Evolutionary conservation across 2,797 vertebrate genomes (phyloP).

Genomic region (Telmatherina bonti): DNA sequence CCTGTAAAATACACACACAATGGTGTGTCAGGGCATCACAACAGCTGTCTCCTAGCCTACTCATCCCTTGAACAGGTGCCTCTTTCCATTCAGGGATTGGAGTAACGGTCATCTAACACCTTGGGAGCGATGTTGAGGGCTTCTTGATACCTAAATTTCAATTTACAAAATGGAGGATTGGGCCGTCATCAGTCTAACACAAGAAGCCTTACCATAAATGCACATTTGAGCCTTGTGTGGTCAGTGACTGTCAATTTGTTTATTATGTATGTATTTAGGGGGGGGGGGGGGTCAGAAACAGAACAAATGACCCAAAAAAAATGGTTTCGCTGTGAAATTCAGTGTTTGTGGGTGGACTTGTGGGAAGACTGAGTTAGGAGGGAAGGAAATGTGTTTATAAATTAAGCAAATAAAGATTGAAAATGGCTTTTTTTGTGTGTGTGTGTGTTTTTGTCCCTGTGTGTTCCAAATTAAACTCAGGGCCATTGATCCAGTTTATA

Average conservation of each 20-base stretch:
- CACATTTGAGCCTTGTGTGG: slow-evolving; percentile 40
- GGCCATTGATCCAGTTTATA: slow-evolving; percentile 31
- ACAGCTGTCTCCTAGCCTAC: no score
- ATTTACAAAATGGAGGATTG: not conserved
- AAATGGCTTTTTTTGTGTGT: not conserved
- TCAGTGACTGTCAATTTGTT: slow-evolving; percentile 21
- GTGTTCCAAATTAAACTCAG: slow-evolving; percentile 11
- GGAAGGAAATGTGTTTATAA: not conserved
- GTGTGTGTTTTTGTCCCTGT: no score
- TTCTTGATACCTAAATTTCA: not conserved
- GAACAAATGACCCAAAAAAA: no score
- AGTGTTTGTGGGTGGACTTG: not conserved
- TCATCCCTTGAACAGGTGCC: not conserved
- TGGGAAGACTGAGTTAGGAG: not conserved
- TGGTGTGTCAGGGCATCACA: not conserved
- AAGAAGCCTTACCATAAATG: slow-evolving; percentile 49
- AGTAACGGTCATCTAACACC: not conserved
- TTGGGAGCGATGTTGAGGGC: not conserved
- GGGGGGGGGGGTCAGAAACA: no score
- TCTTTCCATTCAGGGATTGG: not conserved
- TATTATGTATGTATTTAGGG: no score
- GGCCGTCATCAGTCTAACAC: not conserved
- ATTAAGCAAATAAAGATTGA: slow-evolving; percentile 16
- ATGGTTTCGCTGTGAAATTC: not conserved
- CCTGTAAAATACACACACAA: slow-evolving; percentile 1